Base-by-base conservation (phyloP, 2,113 vertebrate genomes). In the Mystacornis crossleyi region DNA sequence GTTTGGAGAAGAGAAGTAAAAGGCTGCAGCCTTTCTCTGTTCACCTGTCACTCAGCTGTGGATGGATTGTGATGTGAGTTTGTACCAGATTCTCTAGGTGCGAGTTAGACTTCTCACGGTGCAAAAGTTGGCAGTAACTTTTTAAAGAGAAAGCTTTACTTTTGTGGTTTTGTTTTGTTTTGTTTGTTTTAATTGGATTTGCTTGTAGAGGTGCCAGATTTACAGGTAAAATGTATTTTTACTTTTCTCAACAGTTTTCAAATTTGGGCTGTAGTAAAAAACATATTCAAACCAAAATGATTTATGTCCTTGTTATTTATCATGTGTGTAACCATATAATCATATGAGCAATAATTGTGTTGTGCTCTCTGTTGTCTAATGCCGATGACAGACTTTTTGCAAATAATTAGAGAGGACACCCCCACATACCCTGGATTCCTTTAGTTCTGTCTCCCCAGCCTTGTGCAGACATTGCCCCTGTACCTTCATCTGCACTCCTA, bases 371-470 rank as follows among this genome's bases (percentile, higher is more conserved):
- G 6, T 36, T 50, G 25, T 51, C 53, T 69, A n/a, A 48, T 8
- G 18, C 12, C 51, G n/a, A 20, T 55, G 54, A 4, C 48, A 28
- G 34, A 19, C 8, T 55, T 81, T 26, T 21, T 50, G 55, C 19
- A 58, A 26, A 24, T 42, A 62, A 31, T 66, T 33, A 19, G 23
- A 36, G 57, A 34, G 25, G 42, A 42, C 8, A 53, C 1, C 2
- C 6, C 13, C 4, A 2, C 10, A 6, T 2, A 4, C 8, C 8
- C 38, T 4, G 0, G 8, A n/a, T 47, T 36, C 23, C 36, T 40
- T 80, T 31, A 40, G 48, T 21, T 80, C 47, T 50, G 12, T 78
- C 45, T 84, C 25, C 29, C 4, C n/a, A 21, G 36, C 21, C 61
- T 21, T 26, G 5, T 9, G 17, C 3, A 10, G 34, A 7, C 16